Percentiles rank a stretch among this genome's conserved stretches.
Conservation (phyloP, 2,888 invertebrate species). For the Eulithis prunata region DNA sequence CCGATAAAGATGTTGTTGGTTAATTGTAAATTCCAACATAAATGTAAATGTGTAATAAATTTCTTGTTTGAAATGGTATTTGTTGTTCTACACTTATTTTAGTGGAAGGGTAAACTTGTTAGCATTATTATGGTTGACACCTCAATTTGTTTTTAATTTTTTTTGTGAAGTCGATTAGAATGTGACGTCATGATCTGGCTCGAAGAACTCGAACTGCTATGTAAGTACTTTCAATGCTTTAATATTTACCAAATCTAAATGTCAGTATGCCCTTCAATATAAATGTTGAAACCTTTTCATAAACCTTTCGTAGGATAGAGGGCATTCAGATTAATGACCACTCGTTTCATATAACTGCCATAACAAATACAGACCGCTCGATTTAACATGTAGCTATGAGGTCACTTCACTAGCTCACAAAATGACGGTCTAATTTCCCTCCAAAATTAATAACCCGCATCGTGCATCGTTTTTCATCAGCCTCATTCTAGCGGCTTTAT, state of each 20-base stretch:
- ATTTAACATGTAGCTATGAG: conserved; percentile 50
- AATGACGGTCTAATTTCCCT: conserved; percentile 72
- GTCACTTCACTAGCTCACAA: conserved; percentile 55
- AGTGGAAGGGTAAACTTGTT: conserved; percentile 27
- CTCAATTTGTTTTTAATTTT: too few species aligned
- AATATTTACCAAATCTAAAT: too few species aligned
- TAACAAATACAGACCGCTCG: conserved; percentile 40
- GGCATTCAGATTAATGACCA: conserved; percentile 21
- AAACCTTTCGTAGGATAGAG: conserved; percentile 15
- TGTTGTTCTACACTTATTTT: conserved; percentile 48
- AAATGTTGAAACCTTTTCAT: conserved; percentile 15
- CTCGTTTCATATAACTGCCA: conserved; percentile 22
- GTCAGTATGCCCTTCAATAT: background rate
- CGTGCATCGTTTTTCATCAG: conserved; percentile 74
- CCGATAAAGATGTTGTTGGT: conserved; percentile 79
- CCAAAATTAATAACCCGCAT: conserved; percentile 72
- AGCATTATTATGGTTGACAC: conserved; percentile 1
- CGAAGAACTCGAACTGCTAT: too few species aligned
- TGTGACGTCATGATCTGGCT: too few species aligned
- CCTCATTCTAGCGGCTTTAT: conserved; percentile 72
- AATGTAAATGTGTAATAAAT: conserved; percentile 62
- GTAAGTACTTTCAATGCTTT: too few species aligned
- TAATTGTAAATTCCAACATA: conserved; percentile 78
- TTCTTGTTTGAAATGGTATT: conserved; percentile 54
- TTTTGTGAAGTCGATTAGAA: too few species aligned